These are phyloP conservation scores for Aptenodytes patagonicus DNA, from an alignment of 2,113 vertebrate species.

Conservation along the genomic window DNA sequence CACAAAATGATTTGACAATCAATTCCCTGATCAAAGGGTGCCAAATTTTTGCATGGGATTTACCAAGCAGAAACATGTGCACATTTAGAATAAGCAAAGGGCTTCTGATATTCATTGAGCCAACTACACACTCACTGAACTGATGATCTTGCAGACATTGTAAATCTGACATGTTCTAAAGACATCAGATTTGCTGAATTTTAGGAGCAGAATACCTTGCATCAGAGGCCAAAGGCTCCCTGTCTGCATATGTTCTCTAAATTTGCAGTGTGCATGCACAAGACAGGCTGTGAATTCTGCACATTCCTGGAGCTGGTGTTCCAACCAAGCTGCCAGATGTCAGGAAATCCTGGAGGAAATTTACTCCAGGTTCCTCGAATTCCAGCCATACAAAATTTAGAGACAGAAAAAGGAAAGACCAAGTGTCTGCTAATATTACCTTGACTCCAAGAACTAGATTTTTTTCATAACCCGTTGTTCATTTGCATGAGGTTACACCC, in stretches of 20 bases:
- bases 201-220: not conserved
- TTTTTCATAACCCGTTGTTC: not conserved
- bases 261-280: not conserved
- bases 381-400: not conserved
- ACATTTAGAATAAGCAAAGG: not conserved
- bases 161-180: not conserved
- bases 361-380: not conserved
- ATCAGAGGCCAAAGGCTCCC: not conserved
- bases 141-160: not conserved
- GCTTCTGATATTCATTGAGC: not conserved
- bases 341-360: slow-evolving; percentile 31
- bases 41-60: not conserved
- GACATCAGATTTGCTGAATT: not conserved
- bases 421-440: not conserved
- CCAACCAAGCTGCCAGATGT: not conserved
- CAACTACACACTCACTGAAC: not conserved
- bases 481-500: not conserved
- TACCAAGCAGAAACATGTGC: not conserved
- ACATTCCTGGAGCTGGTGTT: not conserved
- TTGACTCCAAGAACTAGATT: not conserved
- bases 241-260: not conserved
- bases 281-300: not conserved
- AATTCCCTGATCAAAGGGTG: not conserved
- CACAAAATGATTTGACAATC: not conserved
- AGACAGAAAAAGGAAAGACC: not conserved